Evolutionary conservation across 2,888 invertebrate genomes (phyloP), one percentile per base, ranked within the genome.

Genomic region (Eupithecia dodoneata): DNA sequence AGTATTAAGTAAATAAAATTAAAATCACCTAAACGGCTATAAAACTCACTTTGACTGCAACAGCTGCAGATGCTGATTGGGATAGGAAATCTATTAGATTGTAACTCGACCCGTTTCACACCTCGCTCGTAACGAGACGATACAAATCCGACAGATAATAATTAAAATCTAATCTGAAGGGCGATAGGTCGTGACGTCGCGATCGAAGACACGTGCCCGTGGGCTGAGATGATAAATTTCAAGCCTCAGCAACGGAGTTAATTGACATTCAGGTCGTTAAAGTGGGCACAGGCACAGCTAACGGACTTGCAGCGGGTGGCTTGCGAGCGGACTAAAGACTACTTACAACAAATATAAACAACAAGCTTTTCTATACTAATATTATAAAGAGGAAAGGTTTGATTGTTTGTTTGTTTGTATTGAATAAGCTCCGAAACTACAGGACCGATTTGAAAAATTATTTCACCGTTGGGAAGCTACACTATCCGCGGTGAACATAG

Each of bases 161-260:
- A 79, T 81, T 80, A 83, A 80, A 82, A 77, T 78, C 79, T 81
- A 80, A 81, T 82, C 79, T 80, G 69, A 72, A 63, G 75, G 10
- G 78, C 77, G 76, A 84, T 81, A 80, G 78, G 83, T 84, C 81
- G 82, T 82, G 82, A 70, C 47, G 77, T 81, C 76, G 82, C 63
- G 18, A 63, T 63, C 63, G 82, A 85, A 83, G 85, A 85, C 87
- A 85, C 85, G 84, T 81, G 85, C 80, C 83, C 74, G 87, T 86
- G 84, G 88, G 87, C 86, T 81, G 86, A 75, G 74, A 84, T 84
- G 86, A 88, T 88, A 88, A 87, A 89, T 87, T 85, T 83, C 80
- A 83, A 83, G 80, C 83, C 83, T 80, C 81, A 85, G 83, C 86
- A 85, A 83, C 85, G 81, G 88, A 89, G 90, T 88, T 90, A 91